Conservation (phyloP, 2,113 vertebrate genomes). For the Sylvilagus bachmani region DNA sequence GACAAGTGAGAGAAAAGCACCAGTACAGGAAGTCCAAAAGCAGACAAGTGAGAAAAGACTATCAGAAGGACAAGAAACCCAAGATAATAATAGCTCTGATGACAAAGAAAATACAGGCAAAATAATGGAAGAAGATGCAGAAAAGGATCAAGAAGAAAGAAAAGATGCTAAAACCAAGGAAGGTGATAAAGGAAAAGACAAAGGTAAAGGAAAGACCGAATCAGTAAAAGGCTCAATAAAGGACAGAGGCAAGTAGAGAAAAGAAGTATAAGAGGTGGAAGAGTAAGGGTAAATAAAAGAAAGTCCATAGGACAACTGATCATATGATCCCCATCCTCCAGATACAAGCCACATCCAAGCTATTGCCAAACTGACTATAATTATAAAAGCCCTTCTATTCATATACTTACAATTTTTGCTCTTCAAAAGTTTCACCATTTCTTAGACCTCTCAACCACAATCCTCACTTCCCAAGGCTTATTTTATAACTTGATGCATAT, state of each 20-base stretch:
- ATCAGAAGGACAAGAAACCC: background rate
- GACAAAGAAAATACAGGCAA: background rate
- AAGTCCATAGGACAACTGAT: background rate
- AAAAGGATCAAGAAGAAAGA: background rate
- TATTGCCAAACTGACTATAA: background rate
- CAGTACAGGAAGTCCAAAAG: background rate
- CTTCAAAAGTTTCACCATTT: constrained; percentile 33
- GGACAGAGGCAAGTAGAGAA: background rate
- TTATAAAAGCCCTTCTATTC: background rate
- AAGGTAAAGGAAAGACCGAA: constrained; percentile 33
- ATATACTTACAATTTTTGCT: background rate
- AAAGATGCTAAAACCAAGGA: background rate
- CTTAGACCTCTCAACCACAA: constrained; percentile 25
- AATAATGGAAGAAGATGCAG: background rate
- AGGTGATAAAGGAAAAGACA: background rate
- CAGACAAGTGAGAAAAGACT: rapidly evolving
- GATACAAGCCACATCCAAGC: background rate
- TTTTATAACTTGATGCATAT: background rate
- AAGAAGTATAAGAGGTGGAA: background rate
- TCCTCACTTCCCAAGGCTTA: constrained; percentile 46
- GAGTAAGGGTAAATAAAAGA: background rate
- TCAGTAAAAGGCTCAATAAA: background rate
- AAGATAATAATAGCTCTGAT: background rate
- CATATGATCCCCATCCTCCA: background rate
- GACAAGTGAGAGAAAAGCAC: rapidly evolving